These are phyloP conservation scores for Drosophila kikkawai DNA, from an alignment of 1,140 invertebrate species.

Conservation along the genomic window DNA sequence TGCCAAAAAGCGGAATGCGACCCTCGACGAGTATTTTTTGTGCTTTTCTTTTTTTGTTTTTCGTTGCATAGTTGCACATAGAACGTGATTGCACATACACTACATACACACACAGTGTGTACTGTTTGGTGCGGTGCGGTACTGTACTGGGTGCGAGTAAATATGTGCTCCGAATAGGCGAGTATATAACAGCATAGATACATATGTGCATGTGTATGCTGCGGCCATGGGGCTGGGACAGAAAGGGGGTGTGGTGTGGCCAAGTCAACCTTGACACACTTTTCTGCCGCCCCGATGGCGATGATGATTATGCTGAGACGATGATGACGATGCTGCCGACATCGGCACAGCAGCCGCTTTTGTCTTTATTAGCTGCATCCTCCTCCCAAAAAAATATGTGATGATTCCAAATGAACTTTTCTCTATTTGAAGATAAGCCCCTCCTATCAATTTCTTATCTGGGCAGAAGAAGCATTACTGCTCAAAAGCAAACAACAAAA, in stretches of 20 bases:
- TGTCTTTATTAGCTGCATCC: conserved; percentile 38
- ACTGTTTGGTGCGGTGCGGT: not conserved
- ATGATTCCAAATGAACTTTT: too few relatives aligned
- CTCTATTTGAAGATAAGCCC: not conserved
- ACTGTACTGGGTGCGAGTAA: conserved; percentile 37
- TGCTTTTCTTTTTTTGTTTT: conserved; percentile 34
- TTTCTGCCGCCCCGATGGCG: conserved; percentile 34
- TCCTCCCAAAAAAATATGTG: not conserved
- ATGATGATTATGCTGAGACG: conserved; percentile 29
- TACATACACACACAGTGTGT: conserved; percentile 17
- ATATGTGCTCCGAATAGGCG: conserved; percentile 54
- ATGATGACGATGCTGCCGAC: conserved; percentile 11
- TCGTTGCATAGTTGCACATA: conserved; percentile 59
- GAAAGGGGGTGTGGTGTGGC: conserved; percentile 29
- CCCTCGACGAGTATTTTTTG: conserved; percentile 74
- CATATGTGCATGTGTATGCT: conserved; percentile 38
- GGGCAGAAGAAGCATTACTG: not conserved
- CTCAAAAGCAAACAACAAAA: not conserved
- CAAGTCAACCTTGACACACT: conserved; percentile 55
- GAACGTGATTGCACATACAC: conserved; percentile 70
- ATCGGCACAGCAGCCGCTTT: conserved; percentile 39
- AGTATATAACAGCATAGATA: conserved; percentile 58
- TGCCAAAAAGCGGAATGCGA: conserved; percentile 78
- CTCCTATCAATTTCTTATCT: not conserved
- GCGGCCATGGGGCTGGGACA: conserved; percentile 13